Conservation (phyloP, 1,140 invertebrate genomes). For the Heliconius congener region DNA sequence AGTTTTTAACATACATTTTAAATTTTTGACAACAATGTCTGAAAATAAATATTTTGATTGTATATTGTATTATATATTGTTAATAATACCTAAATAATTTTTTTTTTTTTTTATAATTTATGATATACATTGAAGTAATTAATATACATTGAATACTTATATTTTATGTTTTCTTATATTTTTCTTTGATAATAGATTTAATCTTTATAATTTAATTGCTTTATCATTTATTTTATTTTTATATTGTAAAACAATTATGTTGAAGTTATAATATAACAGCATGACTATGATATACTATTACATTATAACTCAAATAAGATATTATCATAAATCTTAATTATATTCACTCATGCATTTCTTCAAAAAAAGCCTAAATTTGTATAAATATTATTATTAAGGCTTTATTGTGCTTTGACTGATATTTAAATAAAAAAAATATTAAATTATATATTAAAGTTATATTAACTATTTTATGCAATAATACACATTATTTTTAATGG, state of each 20-base stretch:
- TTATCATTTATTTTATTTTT: background rate
- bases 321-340: background rate
- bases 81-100: background rate
- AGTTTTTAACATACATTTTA: background rate
- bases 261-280: background rate
- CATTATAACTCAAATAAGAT: too few species aligned
- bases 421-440: background rate
- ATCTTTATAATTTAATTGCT: background rate
- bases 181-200: background rate
- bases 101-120: background rate
- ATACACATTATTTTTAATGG: background rate
- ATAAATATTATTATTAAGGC: background rate
- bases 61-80: background rate
- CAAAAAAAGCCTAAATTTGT: background rate
- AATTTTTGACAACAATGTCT: background rate
- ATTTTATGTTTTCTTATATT: background rate
- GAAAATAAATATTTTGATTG: background rate
- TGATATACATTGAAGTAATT: background rate
- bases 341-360: background rate
- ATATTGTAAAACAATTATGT: background rate
- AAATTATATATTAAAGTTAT: background rate
- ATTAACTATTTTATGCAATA: background rate
- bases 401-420: constrained; percentile 8
- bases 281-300: too few species aligned
- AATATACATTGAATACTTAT: background rate